Evolutionary conservation across 2,888 invertebrate genomes (phyloP), one percentile per base, ranked within the genome.

Genomic region (Apodemia zela): DNA sequence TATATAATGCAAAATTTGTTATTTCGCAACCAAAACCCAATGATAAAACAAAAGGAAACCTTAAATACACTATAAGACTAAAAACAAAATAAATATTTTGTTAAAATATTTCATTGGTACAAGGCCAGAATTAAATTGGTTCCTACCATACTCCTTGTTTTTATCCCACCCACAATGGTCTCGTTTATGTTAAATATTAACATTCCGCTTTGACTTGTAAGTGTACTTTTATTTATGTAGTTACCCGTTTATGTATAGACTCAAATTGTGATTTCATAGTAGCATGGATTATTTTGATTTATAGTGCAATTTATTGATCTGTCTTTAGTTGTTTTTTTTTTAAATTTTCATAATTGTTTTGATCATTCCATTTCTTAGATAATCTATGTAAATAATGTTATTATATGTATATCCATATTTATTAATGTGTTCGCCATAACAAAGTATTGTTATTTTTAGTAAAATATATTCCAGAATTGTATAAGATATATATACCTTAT

Each of bases 51-150:
- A 70, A 75, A 17, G 87, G 89, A 35, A 81, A 84, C 68, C 80
- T 91, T 42, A 91, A 90, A 80, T 91, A 88, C 72, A 91, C 91
- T 8, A 89, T 91, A 70, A 79, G 80, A 69, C 78, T 90, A 71
- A 89, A 89, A 77, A 88, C 87, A 74, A 80, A 70, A 71, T 86
- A 81, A 63, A 33, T 10, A 33, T 33, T 33, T 33, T 61, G 10
- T 38, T 60, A 35, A 15, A 25, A 33, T 29, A 62, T 17, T 57
- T 42, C n/a, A 29, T 62, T 57, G 62, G 62, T 62, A 62, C n/a
- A 17, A n/a, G 62, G 42, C 25, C 29, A 57, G 15, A 35, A 38
- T 54, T 4, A 42, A 51, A 13, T 51, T 51, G 21, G 21, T 51
- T 51, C 51, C 51, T 51, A 49, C 21, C 11, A 51, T 38, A 13